Evolutionary conservation across 1,140 invertebrate genomes (phyloP), one percentile per base, ranked within the genome.

Genomic region (Steinernema feltiae): DNA sequence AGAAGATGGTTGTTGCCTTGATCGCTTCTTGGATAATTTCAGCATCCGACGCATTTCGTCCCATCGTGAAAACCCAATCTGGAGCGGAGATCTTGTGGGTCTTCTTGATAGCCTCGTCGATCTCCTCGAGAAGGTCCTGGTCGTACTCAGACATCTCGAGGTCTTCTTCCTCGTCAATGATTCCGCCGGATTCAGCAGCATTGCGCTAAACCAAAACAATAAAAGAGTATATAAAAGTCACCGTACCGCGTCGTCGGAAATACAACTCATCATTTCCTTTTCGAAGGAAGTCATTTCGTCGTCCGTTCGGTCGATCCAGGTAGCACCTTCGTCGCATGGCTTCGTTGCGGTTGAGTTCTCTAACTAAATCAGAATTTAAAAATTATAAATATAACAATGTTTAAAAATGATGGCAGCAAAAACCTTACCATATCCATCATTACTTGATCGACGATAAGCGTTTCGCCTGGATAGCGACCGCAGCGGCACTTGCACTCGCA

Each of bases 401-500:
- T n/a, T n/a, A n/a, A n/a, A n/a, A n/a, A n/a, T n/a, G n/a, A n/a
- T n/a, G n/a, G n/a, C n/a, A n/a, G n/a, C n/a, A n/a, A n/a, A n/a
- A n/a, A n/a, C n/a, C n/a, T n/a, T n/a, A n/a, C n/a, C n/a, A n/a
- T n/a, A n/a, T n/a, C n/a, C n/a, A n/a, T n/a, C n/a, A n/a, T n/a
- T n/a, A n/a, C 83, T 48, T 84, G 80, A 69, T 84, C 83, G 18
- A 84, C 83, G 73, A 84, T 84, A 17, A 80, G 72, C 1, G 79
- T 18, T 30, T 86, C 83, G 30, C 77, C 78, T 32, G 84, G 85
- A 71, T 84, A 84, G 1, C 83, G 74, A 24, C 83, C 83, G 71
- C 83, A 84, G 15, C 76, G 31, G n/a, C 83, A 84, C 70, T 82
- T 74, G 72, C 82, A 83, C 27, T 77, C 70, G 32, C 83, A 84